phyloP scores from a whole-genome alignment of 2,888 invertebrate species.

The Pammene fasciana region DNA sequence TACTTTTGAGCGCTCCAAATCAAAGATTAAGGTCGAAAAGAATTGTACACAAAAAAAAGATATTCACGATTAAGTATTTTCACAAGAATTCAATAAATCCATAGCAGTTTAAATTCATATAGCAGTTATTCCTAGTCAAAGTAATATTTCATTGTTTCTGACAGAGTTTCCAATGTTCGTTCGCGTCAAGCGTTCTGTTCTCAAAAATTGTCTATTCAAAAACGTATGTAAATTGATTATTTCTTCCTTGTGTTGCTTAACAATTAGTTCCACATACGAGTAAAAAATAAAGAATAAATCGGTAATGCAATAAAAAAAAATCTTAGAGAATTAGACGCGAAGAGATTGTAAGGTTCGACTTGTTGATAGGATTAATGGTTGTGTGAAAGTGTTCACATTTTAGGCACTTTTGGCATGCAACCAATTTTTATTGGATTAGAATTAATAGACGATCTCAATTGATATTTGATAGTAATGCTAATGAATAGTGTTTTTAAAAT shows the following conservation, averaged over 20 bases:
- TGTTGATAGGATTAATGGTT: conserved; percentile 40
- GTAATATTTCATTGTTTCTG: no score
- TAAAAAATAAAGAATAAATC: not conserved
- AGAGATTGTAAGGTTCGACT: conserved; percentile 28
- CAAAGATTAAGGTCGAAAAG: no score
- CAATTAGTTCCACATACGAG: not conserved
- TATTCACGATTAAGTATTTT: no score
- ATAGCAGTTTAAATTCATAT: no score
- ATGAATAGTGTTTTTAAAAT: conserved; percentile 27
- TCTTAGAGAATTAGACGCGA: conserved; percentile 15
- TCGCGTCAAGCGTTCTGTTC: no score
- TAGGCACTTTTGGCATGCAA: conserved; percentile 36
- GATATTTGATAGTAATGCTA: conserved; percentile 24
- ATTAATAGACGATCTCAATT: conserved; percentile 25
- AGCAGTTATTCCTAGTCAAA: no score
- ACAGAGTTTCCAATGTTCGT: no score
- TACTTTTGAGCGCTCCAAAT: no score
- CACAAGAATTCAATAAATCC: no score
- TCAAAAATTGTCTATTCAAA: no score
- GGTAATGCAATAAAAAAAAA: conserved; percentile 27
- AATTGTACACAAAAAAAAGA: no score
- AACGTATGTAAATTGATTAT: not conserved
- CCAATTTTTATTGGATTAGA: conserved; percentile 29
- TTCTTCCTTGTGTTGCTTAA: not conserved
- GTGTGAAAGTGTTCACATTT: conserved; percentile 41